These are phyloP conservation scores for Latrodectus geometricus DNA, from an alignment of 1,140 invertebrate species.

Conservation along the genomic window DNA sequence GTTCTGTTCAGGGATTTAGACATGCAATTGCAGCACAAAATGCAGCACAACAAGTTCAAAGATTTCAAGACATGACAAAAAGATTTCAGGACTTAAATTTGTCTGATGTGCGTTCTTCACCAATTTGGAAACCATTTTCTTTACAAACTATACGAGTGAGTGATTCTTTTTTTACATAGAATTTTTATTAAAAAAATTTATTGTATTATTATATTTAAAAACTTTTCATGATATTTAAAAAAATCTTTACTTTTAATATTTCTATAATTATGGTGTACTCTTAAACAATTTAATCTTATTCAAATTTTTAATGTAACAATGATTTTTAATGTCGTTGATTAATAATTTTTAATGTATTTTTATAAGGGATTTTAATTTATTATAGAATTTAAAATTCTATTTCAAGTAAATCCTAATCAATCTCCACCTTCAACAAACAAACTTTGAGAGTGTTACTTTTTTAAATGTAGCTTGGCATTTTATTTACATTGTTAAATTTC, in stretches of 20 bases:
- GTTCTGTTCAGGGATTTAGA: too few species aligned
- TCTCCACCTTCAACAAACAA: too few species aligned
- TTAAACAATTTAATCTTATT: background rate
- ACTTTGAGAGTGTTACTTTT: too few species aligned
- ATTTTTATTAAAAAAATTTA: background rate
- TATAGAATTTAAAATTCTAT: too few species aligned
- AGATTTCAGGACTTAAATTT: constrained; percentile 30
- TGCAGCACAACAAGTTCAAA: background rate
- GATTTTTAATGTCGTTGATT: too few species aligned
- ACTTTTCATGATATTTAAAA: background rate
- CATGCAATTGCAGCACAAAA: background rate
- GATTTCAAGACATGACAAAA: constrained; percentile 4
- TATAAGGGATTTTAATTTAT: too few species aligned
- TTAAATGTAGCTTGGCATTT: too few species aligned
- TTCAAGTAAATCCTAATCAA: too few species aligned
- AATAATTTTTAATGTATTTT: too few species aligned
- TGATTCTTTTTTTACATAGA: background rate
- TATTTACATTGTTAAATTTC: too few species aligned
- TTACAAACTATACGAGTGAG: background rate
- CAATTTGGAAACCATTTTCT: background rate
- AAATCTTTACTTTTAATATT: background rate
- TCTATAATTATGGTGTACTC: background rate
- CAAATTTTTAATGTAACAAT: too few species aligned
- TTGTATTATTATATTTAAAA: background rate
- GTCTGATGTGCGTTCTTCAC: background rate